These are phyloP conservation scores for Plebejus melissa DNA, from an alignment of 2,888 invertebrate genomes.

Conservation along the genomic window DNA sequence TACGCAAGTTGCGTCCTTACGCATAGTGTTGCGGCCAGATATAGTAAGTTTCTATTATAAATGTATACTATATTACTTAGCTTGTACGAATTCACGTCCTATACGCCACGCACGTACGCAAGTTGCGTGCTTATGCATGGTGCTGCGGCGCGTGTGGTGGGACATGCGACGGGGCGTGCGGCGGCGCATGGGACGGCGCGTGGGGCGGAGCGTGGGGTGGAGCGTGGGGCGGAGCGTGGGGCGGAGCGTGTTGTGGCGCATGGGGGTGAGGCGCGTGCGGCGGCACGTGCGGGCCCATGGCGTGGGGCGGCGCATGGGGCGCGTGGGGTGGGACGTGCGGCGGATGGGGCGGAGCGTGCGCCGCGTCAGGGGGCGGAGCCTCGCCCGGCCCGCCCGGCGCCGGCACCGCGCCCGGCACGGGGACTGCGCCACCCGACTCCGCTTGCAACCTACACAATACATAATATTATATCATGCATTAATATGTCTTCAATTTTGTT, in stretches of 20 bases:
- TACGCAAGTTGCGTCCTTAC: slow-evolving; percentile 5
- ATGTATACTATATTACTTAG: slow-evolving; percentile 40
- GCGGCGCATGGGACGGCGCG: slow-evolving; percentile 31
- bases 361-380: background rate
- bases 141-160: slow-evolving; percentile 33
- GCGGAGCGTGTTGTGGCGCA: slow-evolving; percentile 21
- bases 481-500: too few species aligned
- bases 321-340: slow-evolving; percentile 30
- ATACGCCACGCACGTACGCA: slow-evolving; percentile 25
- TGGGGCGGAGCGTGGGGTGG: slow-evolving; percentile 22
- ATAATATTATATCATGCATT: background rate
- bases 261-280: slow-evolving; percentile 38
- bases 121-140: background rate
- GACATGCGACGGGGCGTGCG: slow-evolving; percentile 31
- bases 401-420: slow-evolving; percentile 36
- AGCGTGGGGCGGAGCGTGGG: slow-evolving; percentile 28
- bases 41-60: background rate
- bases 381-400: slow-evolving; percentile 41
- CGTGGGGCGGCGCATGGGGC: slow-evolving; percentile 9
- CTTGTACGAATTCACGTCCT: background rate
- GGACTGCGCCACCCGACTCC: slow-evolving; percentile 34
- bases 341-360: slow-evolving; percentile 10
- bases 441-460: slow-evolving; percentile 49
- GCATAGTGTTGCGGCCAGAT: slow-evolving; percentile 30
- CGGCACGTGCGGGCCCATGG: slow-evolving; percentile 29